A percentile compares a stretch with the other conserved stretches of the same genome.
phyloP scores from a whole-genome alignment of 1,140 invertebrate species.

The Aplysia californica region DNA sequence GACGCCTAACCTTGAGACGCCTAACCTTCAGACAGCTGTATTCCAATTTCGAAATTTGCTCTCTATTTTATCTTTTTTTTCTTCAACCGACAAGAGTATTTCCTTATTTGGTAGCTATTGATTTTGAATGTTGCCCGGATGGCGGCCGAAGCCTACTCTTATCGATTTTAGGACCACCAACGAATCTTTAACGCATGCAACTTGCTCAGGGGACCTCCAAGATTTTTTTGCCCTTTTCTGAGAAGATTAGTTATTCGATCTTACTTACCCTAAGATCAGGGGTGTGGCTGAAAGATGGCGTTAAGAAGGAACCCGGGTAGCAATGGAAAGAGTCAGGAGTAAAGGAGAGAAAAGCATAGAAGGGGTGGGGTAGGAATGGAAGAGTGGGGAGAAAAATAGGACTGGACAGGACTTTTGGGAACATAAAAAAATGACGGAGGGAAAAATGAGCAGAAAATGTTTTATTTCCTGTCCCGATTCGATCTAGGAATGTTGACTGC shows the following conservation, averaged over 20 bases:
- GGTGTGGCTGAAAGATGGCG: too few relatives aligned
- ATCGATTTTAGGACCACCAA: too few relatives aligned
- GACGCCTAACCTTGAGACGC: background rate
- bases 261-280: too few relatives aligned
- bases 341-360: conserved; percentile 73
- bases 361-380: conserved; percentile 69
- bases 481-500: background rate
- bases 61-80: background rate
- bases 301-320: too few relatives aligned
- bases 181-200: too few relatives aligned
- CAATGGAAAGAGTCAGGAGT: too few relatives aligned
- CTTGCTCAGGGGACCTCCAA: too few relatives aligned
- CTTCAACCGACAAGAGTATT: background rate
- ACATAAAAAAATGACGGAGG: background rate
- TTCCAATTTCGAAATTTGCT: background rate
- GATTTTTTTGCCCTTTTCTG: too few relatives aligned
- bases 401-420: background rate
- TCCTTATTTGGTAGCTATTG: background rate
- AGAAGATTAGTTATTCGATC: too few relatives aligned
- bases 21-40: background rate
- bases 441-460: background rate
- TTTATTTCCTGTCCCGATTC: background rate
- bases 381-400: background rate
- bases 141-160: too few relatives aligned
- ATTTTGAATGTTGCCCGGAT: too few relatives aligned